Evolutionary conservation across 2,797 vertebrate genomes (phyloP), one percentile per base, ranked within the genome.

Genomic region (Eurystomus glaucurus): DNA sequence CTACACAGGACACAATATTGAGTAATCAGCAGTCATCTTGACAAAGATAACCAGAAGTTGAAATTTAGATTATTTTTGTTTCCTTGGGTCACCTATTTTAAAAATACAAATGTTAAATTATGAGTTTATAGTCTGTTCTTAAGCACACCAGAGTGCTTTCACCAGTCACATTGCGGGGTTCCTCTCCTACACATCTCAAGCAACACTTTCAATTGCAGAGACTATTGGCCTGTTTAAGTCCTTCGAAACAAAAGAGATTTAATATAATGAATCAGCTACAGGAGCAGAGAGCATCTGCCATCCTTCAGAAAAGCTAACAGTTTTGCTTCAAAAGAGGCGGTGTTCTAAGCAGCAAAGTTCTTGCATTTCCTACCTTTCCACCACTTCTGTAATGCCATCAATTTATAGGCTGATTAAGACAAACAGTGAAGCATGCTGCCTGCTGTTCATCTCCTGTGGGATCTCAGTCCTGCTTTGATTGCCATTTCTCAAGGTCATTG

Each of bases 321-420:
- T 48, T 86, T 65, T 89, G n/a, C 51, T 66, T 68, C 25, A 31
- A n/a, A 35, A 66, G 54, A 83, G 48, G 20, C 12, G 8, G 14
- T 85, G 54, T 39, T 57, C 50, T 43, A 64, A 57, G 54, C 33
- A 79, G 61, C 14, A 10, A 75, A 69, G 15, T 26, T 75, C 37
- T 86, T 80, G 72, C 35, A 69, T 31, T 29, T 93, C 15, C 52
- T 45, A n/a, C 55, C 52, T 69, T 61, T 51, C 39, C 51, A 82
- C 9, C 14, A 12, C 76, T 68, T 61, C 61, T 37, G 25, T n/a
- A 79, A 68, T 9, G 31, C 31, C 55, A 50, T 26, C 60, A 50
- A 1, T 33, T 52, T 87, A 62, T 12, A 64, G 52, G 51, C 3
- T 46, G 46, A 60, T 45, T 66, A 48, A 83, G 50, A 54, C 70